These are phyloP conservation scores for Notodonta dromedarius DNA, from an alignment of 2,888 invertebrate genomes.

Conservation along the genomic window DNA sequence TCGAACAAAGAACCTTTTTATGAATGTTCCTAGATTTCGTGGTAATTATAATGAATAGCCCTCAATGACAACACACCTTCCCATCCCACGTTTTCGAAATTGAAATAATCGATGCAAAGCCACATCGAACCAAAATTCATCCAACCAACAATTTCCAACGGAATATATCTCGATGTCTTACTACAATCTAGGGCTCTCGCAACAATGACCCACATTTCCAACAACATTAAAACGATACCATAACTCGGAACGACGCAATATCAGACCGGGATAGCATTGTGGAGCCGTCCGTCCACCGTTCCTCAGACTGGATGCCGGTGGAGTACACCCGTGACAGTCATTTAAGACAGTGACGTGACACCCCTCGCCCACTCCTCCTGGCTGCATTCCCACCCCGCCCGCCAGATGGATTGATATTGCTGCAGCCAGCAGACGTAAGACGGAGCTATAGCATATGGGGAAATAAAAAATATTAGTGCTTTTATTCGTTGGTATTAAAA, in stretches of 20 bases:
- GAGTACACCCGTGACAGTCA: slow-evolving; percentile 82
- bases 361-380: slow-evolving; percentile 32
- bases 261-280: slow-evolving; percentile 64
- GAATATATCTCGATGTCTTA: not conserved
- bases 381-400: slow-evolving; percentile 44
- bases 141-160: not conserved
- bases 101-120: not conserved
- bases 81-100: too few relatives aligned
- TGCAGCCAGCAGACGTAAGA: slow-evolving; percentile 79
- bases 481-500: slow-evolving; percentile 46
- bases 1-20: too few relatives aligned
- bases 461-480: slow-evolving; percentile 58
- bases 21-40: too few relatives aligned
- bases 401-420: slow-evolving; percentile 83
- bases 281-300: slow-evolving; percentile 73
- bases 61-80: too few relatives aligned
- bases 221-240: slow-evolving; percentile 49
- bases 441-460: slow-evolving; percentile 78
- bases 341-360: slow-evolving; percentile 82
- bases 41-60: too few relatives aligned
- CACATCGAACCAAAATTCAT: not conserved
- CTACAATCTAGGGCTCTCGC: slow-evolving; percentile 8
- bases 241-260: slow-evolving; percentile 78
- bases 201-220: slow-evolving; percentile 24
- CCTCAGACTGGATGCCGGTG: slow-evolving; percentile 65